A percentile compares a stretch with the other conserved stretches of the same genome.
phyloP scores from a whole-genome alignment of 2,888 invertebrate genomes.

The Ophioninae sp. region DNA sequence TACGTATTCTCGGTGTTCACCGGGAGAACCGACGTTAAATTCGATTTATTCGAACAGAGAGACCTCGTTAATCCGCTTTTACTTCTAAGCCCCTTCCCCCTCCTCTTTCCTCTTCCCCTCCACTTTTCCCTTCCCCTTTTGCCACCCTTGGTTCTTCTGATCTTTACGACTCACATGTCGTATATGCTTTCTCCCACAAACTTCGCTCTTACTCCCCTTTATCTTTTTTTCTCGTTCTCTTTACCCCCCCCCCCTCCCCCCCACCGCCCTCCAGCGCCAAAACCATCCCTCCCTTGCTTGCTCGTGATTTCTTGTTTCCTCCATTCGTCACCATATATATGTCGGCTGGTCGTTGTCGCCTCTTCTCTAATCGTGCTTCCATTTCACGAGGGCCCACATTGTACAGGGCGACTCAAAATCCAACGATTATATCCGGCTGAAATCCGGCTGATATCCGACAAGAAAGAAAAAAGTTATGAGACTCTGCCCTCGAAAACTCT shows the following conservation, averaged over 20 bases:
- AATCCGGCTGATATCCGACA: too few relatives aligned
- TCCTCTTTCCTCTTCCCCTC: too few relatives aligned
- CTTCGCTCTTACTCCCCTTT: constrained; percentile 52
- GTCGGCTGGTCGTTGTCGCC: constrained; percentile 33
- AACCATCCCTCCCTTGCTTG: constrained; percentile 52
- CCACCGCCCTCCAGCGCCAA: constrained; percentile 39
- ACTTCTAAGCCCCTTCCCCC: constrained; percentile 51
- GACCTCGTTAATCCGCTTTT: constrained; percentile 65
- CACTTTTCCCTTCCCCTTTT: neutral
- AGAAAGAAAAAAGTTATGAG: too few relatives aligned
- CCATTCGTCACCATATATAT: constrained; percentile 16
- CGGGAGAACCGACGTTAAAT: constrained; percentile 47
- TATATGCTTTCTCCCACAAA: constrained; percentile 38
- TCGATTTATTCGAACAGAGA: constrained; percentile 58
- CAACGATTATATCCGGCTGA: too few relatives aligned
- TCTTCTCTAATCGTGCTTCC: constrained; percentile 36
- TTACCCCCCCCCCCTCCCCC: constrained; percentile 52
- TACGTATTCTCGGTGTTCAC: constrained; percentile 42
- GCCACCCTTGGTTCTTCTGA: constrained; percentile 43
- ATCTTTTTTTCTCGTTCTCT: neutral
- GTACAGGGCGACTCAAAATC: too few relatives aligned
- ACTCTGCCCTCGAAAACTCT: too few relatives aligned
- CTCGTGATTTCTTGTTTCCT: constrained; percentile 40
- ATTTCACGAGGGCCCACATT: neutral
- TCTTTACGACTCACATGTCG: constrained; percentile 64